phyloP scores from a whole-genome alignment of 2,797 vertebrate species.

The Protonibea diacanthus region DNA sequence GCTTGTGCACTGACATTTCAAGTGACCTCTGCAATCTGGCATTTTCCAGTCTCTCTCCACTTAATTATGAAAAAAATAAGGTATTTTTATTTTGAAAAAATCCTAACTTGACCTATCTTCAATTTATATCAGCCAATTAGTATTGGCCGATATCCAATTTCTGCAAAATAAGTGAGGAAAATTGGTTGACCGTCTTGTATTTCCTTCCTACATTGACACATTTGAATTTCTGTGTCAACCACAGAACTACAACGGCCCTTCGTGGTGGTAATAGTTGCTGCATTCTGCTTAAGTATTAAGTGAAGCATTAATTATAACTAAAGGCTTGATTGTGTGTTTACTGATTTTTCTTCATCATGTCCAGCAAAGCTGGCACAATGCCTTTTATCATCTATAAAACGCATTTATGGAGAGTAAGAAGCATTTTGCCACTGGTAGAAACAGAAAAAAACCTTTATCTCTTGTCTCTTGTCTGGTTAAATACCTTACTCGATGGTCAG shows the following conservation, averaged over 20 bases:
- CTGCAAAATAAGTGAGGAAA: background rate
- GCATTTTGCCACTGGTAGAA: background rate
- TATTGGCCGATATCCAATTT: background rate
- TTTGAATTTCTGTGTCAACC: background rate
- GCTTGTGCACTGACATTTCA: no score
- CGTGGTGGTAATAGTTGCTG: background rate
- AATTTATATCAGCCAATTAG: background rate
- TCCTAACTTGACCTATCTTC: background rate
- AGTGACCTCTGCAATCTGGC: background rate
- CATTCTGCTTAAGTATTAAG: background rate
- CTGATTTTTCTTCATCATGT: background rate
- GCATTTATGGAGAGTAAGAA: background rate
- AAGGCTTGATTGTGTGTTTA: background rate
- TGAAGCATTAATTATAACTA: background rate
- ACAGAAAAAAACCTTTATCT: background rate
- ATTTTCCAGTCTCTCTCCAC: background rate
- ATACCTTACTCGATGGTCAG: background rate
- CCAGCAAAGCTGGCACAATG: no score
- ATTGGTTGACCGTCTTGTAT: background rate
- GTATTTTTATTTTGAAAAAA: background rate
- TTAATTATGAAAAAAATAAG: background rate
- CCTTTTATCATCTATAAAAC: background rate
- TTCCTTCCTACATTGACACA: background rate
- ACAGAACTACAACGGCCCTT: background rate
- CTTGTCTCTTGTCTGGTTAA: background rate